Base-by-base conservation (phyloP, 2,888 invertebrate species). In the Trachelus troglodyta region DNA sequence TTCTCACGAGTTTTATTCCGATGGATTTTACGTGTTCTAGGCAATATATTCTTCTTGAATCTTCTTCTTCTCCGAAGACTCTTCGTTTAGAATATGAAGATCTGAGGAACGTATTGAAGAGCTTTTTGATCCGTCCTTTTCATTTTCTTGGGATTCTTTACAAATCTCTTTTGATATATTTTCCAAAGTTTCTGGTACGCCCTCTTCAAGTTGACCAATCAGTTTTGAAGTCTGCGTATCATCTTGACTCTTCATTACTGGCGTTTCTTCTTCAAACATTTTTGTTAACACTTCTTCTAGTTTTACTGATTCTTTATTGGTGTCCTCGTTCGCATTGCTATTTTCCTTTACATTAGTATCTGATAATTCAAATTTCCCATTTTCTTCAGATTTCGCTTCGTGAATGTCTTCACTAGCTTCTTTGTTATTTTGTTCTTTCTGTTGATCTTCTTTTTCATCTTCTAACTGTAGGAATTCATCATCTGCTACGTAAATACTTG, bases 151-250 rank as follows among this genome's bases (percentile, higher is more conserved):
- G 56, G 56, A 23, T 23, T 56, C 23, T 56, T 23, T 56, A 2
- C 81, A 81, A 78, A 87, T 83, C 73, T 89, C 87, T 4, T 82
- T 85, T n/a, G 87, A 83, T 75, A 86, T 85, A 76, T 87, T 85
- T 73, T 85, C 87, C 11, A 88, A 37, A 0, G 86, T 87, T 69
- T 88, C 86, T 4, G 81, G 40, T 30, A 80, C 77, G 33, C 1
- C 56, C 78, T 56, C 69, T 75, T 83, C 77, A 69, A 80, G 77
- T 76, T 6, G 56, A 2, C 81, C 76, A 82, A 74, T 37, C 80
- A 83, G 73, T 84, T 85, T 34, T 83, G 76, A 11, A 85, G 79
- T 74, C 86, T 84, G 1, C 6, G 0, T 56, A 9, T 15, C 2
- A 56, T 56, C 23, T 23, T 56, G 23, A 56, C 9, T 56, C 2